Base-by-base conservation (phyloP, 2,113 vertebrate genomes). In the Loxodonta africana region DNA sequence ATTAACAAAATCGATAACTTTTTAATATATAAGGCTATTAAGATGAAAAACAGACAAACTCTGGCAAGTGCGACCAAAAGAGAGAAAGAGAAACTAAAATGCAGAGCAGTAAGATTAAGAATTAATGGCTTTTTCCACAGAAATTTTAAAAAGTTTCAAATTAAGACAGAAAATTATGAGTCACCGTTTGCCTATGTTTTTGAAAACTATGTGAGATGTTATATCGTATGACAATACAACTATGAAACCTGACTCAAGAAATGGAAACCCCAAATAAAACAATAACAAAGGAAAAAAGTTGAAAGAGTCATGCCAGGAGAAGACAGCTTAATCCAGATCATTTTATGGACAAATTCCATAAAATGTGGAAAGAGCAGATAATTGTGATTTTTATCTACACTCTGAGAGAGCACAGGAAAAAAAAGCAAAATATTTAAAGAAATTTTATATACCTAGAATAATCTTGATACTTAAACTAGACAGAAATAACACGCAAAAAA, bases 221-320 rank as follows among this genome's bases (percentile, higher is more conserved):
- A n/a, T 44, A 20, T n/a, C 14, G 89, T 86, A 62, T 28, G 62
- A 73, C 53, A 89, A 78, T 4, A 82, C 53, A 91, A 69, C 83
- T 62, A 51, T 41, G 76, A 94, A 88, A 91, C 87, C 48, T 48
- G 23, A 83, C 71, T 88, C 37, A 41, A 51, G 62, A 84, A 83
- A 37, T 71, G 10, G 33, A 83, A 84, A 37, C 26, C 12, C 63
- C 12, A 30, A 92, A 69, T 18, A 92, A 37, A 83, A 11, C 51
- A 71, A 28, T 48, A 87, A 71, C 53, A 67, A 88, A 87, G 5
- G 30, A 86, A 91, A 30, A 63, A 33, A 67, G 26, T 57, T 33
- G 67, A 91, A 87, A 88, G 33, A 60, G 69, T 30, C 67, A 67
- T 9, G 21, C 57, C 37, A 73, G 60, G 46, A 76, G 76, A 74